Base-by-base conservation (phyloP, 64 coral and sea anemone species). In the Anthopleura sola region DNA sequence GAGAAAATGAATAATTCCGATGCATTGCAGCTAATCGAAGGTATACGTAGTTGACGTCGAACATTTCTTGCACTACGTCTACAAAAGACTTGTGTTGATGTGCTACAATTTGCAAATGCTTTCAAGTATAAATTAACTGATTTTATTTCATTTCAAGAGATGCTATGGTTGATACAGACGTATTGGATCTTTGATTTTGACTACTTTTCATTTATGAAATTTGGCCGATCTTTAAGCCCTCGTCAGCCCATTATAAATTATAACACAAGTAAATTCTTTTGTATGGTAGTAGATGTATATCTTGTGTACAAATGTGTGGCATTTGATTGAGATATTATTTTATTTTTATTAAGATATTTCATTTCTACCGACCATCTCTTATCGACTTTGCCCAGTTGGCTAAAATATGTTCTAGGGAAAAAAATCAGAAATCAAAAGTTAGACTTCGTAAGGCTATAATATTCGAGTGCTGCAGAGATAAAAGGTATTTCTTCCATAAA, bases 201-300 rank as follows among this genome's bases (percentile, higher is more conserved):
- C 20, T 16, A 56, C 54, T 44, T 44, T 4, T 56, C 54, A 20
- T 56, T 20, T 18, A 56, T 56, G 16, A 16, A 56, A 16, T 56
- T 16, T 2, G 54, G 15, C 3, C 20, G 16, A 56, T 3, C 13
- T 56, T 56, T 56, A 56, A 56, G 7, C 2, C 2, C 16, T 56
- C 20, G 54, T 56, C 3, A 19, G 16, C 16, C 20, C 44, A 51
- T 82, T 5, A 82, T 1, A 32, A 53, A 82, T 82, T 28, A 24
- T 51, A 2, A 82, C 37, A 82, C 51, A 33, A 82, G 10, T 29
- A 82, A 82, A 82, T 82, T 16, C 50, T 82, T 82, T 23, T 26
- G 15, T 29, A 2, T 55, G 46, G 1, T 24, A 82, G 44, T 44
- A 82, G 80, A 82, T 82, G 20, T 36, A 82, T 55, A 82, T 82